phyloP scores from a whole-genome alignment of 1,140 invertebrate species.

The Diachasmimorpha longicaudata region DNA sequence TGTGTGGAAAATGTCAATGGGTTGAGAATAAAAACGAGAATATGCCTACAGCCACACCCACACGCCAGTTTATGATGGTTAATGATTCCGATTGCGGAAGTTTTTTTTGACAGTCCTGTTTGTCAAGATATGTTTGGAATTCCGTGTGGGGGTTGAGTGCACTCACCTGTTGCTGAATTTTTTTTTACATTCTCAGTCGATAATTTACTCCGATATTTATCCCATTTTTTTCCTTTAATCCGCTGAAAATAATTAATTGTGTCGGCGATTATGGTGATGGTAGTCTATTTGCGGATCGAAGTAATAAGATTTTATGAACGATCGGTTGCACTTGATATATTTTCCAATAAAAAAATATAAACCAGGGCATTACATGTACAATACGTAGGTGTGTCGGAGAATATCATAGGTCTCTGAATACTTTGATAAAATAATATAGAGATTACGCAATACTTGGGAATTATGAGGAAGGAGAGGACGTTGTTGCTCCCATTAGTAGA shows the following conservation, averaged over 20 bases:
- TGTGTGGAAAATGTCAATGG: slow-evolving; percentile 15
- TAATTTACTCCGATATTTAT: neutral
- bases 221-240: neutral
- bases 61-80: neutral
- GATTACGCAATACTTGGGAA: neutral
- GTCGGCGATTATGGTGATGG: neutral
- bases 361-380: neutral
- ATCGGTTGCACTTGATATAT: slow-evolving; percentile 16
- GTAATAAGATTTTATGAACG: slow-evolving; percentile 13
- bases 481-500: slow-evolving; percentile 61
- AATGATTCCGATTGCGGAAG: neutral
- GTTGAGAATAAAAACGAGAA: slow-evolving; percentile 7
- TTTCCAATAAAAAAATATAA: neutral
- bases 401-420: neutral
- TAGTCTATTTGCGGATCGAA: neutral
- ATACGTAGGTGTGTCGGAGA: neutral
- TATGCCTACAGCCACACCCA: neutral
- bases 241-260: neutral
- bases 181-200: neutral
- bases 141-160: neutral
- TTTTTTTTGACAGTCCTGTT: neutral
- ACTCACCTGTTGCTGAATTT: neutral
- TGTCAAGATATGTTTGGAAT: neutral
- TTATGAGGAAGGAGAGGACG: slow-evolving; percentile 30
- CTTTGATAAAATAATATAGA: neutral